Percentiles rank a stretch among this genome's conserved stretches.
phyloP scores from a whole-genome alignment of 53 echinoderm and acorn worm genomes.

The Actinopyga echinites region DNA sequence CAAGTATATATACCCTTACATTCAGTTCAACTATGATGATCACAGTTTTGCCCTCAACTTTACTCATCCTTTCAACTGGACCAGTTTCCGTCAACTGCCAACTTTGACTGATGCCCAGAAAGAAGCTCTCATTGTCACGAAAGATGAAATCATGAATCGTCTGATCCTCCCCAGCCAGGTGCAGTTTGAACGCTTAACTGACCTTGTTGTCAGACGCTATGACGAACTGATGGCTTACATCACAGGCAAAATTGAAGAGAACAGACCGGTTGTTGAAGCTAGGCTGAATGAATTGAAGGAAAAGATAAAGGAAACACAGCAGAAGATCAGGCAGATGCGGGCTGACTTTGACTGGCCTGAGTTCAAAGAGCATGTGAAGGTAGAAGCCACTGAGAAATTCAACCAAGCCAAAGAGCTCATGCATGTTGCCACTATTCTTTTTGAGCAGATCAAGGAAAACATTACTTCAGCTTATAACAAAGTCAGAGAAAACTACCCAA shows the following conservation, averaged over 20 bases:
- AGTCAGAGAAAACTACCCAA: too few relatives aligned
- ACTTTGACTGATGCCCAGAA: constrained; percentile 77
- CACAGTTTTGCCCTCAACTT: constrained; percentile 96
- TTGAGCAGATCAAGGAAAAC: too few relatives aligned
- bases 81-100: constrained; percentile 84
- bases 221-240: constrained; percentile 24
- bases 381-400: constrained; percentile 25
- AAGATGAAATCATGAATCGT: constrained; percentile 41
- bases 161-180: constrained; percentile 18
- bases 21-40: constrained; percentile 49
- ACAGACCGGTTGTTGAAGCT: constrained; percentile 64
- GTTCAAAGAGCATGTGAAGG: constrained; percentile 48
- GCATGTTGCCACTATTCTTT: constrained; percentile 41
- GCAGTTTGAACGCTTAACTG: constrained; percentile 22
- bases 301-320: constrained; percentile 71
- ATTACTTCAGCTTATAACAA: constrained; percentile 19
- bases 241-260: constrained; percentile 12
- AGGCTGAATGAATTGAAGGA: constrained; percentile 63
- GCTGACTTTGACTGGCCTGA: constrained; percentile 32
- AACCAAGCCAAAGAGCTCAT: constrained; percentile 26
- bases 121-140: constrained; percentile 63
- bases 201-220: not conserved
- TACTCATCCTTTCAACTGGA: constrained; percentile 93
- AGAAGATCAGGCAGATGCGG: constrained; percentile 50
- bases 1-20: constrained; percentile 21